Percentiles rank a stretch among this genome's conserved stretches.
These are phyloP conservation scores for Therioaphis trifolii DNA, from an alignment of 2,888 invertebrate genomes.

Conservation along the genomic window DNA sequence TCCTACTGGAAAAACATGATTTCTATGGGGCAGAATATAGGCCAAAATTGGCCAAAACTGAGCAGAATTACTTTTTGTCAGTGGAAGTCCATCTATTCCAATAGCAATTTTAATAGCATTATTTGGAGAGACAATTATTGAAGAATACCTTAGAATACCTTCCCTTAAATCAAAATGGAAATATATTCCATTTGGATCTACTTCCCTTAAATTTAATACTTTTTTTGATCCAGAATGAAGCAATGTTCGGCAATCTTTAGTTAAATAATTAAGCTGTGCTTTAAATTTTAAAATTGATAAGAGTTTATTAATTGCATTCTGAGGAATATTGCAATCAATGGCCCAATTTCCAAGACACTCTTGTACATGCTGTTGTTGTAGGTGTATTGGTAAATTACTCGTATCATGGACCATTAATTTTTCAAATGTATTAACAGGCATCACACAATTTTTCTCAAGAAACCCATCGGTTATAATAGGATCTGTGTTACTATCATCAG, in stretches of 20 bases:
- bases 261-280: too few species aligned
- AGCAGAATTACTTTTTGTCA: slow-evolving; percentile 21
- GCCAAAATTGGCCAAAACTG: slow-evolving; percentile 66
- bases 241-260: too few species aligned
- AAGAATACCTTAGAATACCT: slow-evolving; percentile 30
- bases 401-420: background rate
- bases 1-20: slow-evolving; percentile 63
- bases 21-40: slow-evolving; percentile 60
- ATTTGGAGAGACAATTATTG: background rate
- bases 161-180: background rate
- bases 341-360: background rate
- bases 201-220: too few species aligned
- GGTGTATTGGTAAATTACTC: slow-evolving; percentile 1
- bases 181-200: too few species aligned
- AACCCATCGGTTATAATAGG: background rate
- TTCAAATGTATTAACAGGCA: background rate
- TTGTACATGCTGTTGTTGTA: too few species aligned
- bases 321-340: background rate
- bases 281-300: slow-evolving; percentile 12
- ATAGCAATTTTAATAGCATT: background rate
- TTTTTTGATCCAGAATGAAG: too few species aligned
- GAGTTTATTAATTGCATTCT: slow-evolving; percentile 13
- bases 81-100: too few species aligned
- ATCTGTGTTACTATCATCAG: too few species aligned
- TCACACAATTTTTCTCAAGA: background rate